A percentile compares a stretch with the other conserved stretches of the same genome.
These are phyloP conservation scores for Aleiodes leptofemur DNA, from an alignment of 2,888 invertebrate genomes.

Conservation along the genomic window DNA sequence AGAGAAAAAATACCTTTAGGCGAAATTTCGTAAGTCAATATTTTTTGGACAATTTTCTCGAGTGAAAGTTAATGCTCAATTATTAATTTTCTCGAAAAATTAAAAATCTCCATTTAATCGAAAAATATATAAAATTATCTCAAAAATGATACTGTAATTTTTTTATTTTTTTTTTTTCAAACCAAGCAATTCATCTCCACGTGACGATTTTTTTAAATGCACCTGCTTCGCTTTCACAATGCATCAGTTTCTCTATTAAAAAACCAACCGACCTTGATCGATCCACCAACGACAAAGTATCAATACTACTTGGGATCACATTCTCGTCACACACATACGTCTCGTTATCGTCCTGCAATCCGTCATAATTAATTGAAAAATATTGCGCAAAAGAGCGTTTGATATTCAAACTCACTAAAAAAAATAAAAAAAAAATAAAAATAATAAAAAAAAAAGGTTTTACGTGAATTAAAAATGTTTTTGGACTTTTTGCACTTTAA, in stretches of 20 bases:
- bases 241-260: not conserved
- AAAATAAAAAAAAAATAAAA: not conserved
- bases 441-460: not conserved
- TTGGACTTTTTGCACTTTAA: too few species aligned
- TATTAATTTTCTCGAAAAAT: too few species aligned
- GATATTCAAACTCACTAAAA: not conserved
- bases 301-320: not conserved
- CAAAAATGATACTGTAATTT: slow-evolving; percentile 10
- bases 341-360: slow-evolving; percentile 15
- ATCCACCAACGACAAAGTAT: not conserved
- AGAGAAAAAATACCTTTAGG: too few species aligned
- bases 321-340: not conserved
- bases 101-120: not conserved
- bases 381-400: not conserved
- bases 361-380: not conserved
- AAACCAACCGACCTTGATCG: slow-evolving; percentile 26
- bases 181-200: too few species aligned
- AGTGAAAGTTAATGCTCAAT: too few species aligned
- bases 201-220: slow-evolving; percentile 1
- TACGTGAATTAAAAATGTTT: too few species aligned
- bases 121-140: not conserved
- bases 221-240: slow-evolving; percentile 15
- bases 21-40: too few species aligned
- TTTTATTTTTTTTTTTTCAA: not conserved
- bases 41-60: too few species aligned